Evolutionary conservation across 2,888 invertebrate genomes (phyloP).

Genomic region (Torymus aiolomorphi): DNA sequence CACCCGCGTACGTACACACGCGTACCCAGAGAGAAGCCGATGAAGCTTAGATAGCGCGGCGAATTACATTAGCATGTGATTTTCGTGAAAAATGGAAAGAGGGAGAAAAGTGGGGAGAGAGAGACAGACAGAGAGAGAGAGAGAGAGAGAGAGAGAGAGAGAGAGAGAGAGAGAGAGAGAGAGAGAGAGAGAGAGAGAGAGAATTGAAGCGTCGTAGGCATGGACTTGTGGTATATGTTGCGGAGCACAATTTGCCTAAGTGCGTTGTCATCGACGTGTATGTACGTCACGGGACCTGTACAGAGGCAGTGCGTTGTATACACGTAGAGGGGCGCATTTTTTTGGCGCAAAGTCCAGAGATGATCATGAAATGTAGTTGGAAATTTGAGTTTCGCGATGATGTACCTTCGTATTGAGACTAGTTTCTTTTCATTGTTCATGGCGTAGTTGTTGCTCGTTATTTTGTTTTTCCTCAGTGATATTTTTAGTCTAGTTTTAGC

Average conservation of each 20-base stretch:
- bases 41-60: not conserved
- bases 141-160: not conserved
- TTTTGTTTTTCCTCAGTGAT: not conserved
- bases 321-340: no score
- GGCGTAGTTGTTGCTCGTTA: not conserved
- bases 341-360: no score
- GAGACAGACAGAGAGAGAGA: not conserved
- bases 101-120: not conserved
- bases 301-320: no score
- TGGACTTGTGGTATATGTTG: no score
- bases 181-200: no score
- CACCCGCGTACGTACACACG: not conserved
- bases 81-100: slow-evolving; percentile 14
- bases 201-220: not conserved
- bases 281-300: no score
- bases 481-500: no score
- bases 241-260: slow-evolving; percentile 35
- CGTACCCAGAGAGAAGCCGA: not conserved
- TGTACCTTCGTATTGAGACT: not conserved
- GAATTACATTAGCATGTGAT: slow-evolving; percentile 48
- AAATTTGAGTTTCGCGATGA: not conserved
- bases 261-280: slow-evolving; percentile 37
- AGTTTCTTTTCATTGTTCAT: not conserved
- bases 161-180: no score
- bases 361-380: not conserved